phyloP scores from a whole-genome alignment of 2,888 invertebrate genomes.

The Graphium colonna region DNA sequence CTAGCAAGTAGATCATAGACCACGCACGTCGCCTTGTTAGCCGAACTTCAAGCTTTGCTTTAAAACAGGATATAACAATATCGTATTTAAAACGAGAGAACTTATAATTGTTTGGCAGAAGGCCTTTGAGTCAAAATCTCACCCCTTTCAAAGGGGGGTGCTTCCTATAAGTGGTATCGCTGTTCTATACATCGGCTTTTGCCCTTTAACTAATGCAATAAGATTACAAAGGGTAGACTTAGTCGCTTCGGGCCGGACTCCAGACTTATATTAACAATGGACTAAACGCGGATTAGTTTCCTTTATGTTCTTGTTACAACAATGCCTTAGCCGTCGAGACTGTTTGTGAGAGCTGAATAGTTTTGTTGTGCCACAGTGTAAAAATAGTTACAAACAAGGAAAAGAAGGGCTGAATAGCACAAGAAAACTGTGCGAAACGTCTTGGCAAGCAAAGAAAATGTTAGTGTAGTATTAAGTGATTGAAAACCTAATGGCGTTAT shows the following conservation, averaged over 20 bases:
- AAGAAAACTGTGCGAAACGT: not conserved
- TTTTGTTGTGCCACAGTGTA: not conserved
- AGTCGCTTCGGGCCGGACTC: slow-evolving; percentile 46
- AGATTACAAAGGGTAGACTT: slow-evolving; percentile 68
- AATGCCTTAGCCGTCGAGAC: not conserved
- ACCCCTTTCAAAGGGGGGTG: slow-evolving; percentile 37
- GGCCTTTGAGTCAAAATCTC: slow-evolving; percentile 35
- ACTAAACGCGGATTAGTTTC: slow-evolving; percentile 2
- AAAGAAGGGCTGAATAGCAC: not conserved
- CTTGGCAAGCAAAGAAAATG: not conserved
- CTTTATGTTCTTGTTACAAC: slow-evolving; percentile 7
- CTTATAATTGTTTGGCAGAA: slow-evolving; percentile 15
- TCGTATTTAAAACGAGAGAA: slow-evolving; percentile 13
- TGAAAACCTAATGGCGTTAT: not conserved
- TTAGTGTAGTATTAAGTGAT: not conserved
- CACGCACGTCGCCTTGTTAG: not conserved
- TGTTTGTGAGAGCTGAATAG: not conserved
- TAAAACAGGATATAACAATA: slow-evolving; percentile 3
- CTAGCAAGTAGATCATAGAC: no score
- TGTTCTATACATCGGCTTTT: slow-evolving; percentile 60
- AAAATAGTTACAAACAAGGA: not conserved
- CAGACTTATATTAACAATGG: slow-evolving; percentile 6
- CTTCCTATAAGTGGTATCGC: slow-evolving; percentile 49
- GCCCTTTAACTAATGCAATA: slow-evolving; percentile 74
- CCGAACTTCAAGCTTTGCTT: not conserved